Conservation (phyloP, 1,140 invertebrate genomes). For the Berghia stephanieae region DNA sequence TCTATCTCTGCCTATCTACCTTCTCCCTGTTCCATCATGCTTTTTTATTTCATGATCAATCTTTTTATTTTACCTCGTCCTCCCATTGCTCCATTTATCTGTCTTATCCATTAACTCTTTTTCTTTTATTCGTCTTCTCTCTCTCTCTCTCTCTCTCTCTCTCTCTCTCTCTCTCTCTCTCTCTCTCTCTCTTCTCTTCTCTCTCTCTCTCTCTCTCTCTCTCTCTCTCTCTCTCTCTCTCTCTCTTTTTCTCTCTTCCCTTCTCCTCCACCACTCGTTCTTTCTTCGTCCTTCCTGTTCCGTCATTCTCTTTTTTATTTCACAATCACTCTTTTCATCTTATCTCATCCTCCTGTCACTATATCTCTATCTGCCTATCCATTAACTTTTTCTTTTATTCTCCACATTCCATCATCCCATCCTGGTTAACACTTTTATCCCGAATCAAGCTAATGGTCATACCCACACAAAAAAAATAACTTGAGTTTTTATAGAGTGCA, state of each 20-base stretch:
- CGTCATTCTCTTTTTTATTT: not conserved
- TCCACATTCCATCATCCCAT: not conserved
- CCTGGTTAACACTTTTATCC: too few species aligned
- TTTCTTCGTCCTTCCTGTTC: not conserved
- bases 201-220: not conserved
- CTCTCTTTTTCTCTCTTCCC: not conserved
- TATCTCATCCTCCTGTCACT: not conserved
- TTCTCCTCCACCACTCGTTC: not conserved
- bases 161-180: not conserved
- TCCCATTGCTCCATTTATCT: not conserved
- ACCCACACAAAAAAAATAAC: too few species aligned
- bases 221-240: not conserved
- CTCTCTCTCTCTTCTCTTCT: not conserved
- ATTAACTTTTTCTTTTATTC: not conserved
- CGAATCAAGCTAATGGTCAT: too few species aligned
- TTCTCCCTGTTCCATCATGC: not conserved
- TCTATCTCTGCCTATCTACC: conserved; percentile 10
- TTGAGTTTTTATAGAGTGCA: too few species aligned
- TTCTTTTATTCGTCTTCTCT: not conserved
- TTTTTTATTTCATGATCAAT: not conserved
- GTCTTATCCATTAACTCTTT: not conserved
- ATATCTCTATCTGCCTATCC: not conserved
- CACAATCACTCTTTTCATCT: too few species aligned
- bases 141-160: not conserved
- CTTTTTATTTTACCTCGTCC: not conserved